Percentiles rank a stretch among this genome's conserved stretches.
Conservation (phyloP, 2,888 invertebrate genomes). For the Noctua fimbriata region DNA sequence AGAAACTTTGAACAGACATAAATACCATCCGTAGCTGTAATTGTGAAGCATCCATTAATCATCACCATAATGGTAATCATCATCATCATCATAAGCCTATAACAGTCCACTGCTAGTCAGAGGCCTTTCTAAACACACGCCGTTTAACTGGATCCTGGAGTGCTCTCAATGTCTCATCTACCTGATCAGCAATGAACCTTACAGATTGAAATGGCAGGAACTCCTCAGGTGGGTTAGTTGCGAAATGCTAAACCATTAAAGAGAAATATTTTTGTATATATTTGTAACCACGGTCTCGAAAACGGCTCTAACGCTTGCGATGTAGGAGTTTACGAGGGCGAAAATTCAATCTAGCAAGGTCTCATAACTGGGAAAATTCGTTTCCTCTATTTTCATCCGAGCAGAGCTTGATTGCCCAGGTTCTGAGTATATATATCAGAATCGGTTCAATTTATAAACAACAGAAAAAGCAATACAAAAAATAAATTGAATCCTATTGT, state of each 20-base stretch:
- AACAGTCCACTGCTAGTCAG: neutral
- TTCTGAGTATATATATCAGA: neutral
- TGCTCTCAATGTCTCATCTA: neutral
- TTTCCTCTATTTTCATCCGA: no score
- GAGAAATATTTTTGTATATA: no score
- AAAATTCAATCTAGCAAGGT: no score
- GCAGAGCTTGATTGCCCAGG: no score
- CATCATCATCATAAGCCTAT: neutral
- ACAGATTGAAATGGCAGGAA: neutral
- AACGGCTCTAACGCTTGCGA: no score
- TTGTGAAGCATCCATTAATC: neutral
- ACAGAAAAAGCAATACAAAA: constrained; percentile 27
- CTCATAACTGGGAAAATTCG: no score
- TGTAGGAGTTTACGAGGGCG: no score
- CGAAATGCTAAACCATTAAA: neutral
- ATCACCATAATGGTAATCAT: neutral
- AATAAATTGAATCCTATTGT: constrained; percentile 31
- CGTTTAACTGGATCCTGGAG: neutral
- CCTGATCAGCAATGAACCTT: neutral
- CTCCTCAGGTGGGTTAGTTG: neutral
- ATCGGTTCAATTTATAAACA: constrained; percentile 11
- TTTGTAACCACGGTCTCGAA: no score
- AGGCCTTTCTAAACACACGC: neutral
- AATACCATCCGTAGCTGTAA: neutral
- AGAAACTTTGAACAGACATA: neutral